Conservation (phyloP, 1,140 invertebrate genomes). For the Polypedilum vanderplanki region DNA sequence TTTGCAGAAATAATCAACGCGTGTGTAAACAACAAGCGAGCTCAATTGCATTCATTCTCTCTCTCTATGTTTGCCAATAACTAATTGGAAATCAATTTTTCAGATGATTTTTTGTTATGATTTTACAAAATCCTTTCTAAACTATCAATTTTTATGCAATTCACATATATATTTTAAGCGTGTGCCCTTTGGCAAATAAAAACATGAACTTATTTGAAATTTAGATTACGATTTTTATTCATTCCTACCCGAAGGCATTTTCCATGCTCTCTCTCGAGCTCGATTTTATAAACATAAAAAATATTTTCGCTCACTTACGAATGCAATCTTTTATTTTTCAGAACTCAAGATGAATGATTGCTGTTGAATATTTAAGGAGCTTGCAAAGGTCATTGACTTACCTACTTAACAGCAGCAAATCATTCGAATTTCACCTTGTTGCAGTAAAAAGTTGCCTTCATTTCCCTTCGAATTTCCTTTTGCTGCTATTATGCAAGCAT, state of each 20-base stretch:
- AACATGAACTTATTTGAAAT: not conserved
- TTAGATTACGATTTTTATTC: not conserved
- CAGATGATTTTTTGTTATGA: not conserved
- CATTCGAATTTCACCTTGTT: no score
- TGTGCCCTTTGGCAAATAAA: not conserved
- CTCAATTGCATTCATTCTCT: not conserved
- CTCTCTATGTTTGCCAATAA: slow-evolving; percentile 2
- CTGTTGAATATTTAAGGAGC: no score
- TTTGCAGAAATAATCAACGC: not conserved
- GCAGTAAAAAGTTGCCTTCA: not conserved
- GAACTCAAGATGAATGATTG: no score
- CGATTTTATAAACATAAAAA: not conserved
- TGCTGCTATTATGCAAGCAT: not conserved
- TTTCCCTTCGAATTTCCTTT: slow-evolving; percentile 7
- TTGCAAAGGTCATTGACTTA: no score
- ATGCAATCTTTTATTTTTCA: no score
- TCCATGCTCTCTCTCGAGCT: not conserved
- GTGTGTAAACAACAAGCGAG: not conserved
- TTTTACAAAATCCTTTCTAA: not conserved
- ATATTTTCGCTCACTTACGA: no score
- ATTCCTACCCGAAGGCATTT: not conserved
- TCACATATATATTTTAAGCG: not conserved
- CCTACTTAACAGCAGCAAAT: no score
- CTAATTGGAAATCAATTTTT: slow-evolving; percentile 21
- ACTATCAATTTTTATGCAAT: not conserved